Evolutionary conservation across 2,888 invertebrate species (phyloP).

Genomic region (Lithophane socia): DNA sequence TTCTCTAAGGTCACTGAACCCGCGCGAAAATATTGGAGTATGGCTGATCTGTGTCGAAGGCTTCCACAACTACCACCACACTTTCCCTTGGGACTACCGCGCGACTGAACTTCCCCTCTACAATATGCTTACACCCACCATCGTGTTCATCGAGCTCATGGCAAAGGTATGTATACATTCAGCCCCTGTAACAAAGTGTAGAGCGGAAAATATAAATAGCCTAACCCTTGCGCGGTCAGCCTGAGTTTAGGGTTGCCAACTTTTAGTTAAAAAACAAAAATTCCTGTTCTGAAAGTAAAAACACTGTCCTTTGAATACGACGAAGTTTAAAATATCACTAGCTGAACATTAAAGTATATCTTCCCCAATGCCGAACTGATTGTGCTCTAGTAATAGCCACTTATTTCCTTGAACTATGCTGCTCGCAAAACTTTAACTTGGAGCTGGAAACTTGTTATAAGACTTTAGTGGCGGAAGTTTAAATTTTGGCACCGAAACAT

Average conservation of each 20-base stretch:
- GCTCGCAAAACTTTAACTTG: constrained; percentile 41
- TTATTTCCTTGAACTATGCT: constrained; percentile 49
- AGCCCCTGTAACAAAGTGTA: constrained; percentile 26
- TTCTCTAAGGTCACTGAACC: constrained; percentile 90
- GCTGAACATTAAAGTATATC: constrained; percentile 22
- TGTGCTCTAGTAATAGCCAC: constrained; percentile 53
- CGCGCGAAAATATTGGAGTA: constrained; percentile 93
- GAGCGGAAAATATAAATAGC: constrained; percentile 50
- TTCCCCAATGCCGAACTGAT: constrained; percentile 28
- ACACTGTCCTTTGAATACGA: not conserved
- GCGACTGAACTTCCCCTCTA: constrained; percentile 92
- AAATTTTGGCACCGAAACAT: constrained; percentile 52
- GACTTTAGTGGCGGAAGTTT: constrained; percentile 48
- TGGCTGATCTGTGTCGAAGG: constrained; percentile 94
- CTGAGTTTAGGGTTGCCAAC: constrained; percentile 34
- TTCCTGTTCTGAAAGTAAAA: not conserved
- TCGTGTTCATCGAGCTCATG: constrained; percentile 93
- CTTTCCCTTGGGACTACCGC: constrained; percentile 94
- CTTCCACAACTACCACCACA: constrained; percentile 97
- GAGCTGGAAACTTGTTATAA: constrained; percentile 44
- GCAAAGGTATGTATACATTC: constrained; percentile 85
- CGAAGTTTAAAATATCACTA: constrained; percentile 34
- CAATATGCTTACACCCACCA: constrained; percentile 92
- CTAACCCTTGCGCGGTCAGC: constrained; percentile 49
- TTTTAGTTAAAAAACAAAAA: constrained; percentile 4